phyloP scores from a whole-genome alignment of 2,113 vertebrate genomes.

The Halichoeres trimaculatus region DNA sequence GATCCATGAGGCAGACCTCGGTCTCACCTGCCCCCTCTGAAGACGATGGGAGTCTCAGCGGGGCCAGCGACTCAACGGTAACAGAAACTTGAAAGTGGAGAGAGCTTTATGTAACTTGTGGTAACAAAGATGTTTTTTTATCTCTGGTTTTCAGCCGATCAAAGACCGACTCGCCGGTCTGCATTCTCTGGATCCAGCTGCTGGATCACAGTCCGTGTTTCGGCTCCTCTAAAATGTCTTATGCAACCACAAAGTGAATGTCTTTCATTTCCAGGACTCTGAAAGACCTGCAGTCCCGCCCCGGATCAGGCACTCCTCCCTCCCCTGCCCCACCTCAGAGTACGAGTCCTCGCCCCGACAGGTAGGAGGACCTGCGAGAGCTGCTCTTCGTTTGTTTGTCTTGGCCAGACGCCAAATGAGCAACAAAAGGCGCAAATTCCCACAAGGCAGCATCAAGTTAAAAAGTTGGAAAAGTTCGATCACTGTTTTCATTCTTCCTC shows the following conservation, averaged over 20 bases:
- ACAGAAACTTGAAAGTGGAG: not conserved
- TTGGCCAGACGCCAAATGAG: not conserved
- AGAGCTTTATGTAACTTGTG: not conserved
- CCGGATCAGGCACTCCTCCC: not conserved
- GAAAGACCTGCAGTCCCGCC: conserved; percentile 22
- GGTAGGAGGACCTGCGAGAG: conserved; percentile 26
- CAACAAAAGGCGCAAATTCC: not conserved
- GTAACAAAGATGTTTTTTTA: not conserved
- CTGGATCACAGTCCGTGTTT: not conserved
- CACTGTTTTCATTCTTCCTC: not conserved
- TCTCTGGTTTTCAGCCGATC: not conserved
- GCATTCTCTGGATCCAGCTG: too few relatives aligned
- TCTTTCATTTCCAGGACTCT: conserved; percentile 24
- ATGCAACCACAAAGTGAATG: not conserved
- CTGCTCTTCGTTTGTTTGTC: not conserved
- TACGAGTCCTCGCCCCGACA: not conserved
- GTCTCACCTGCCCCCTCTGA: not conserved
- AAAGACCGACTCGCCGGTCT: not conserved
- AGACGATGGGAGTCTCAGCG: not conserved
- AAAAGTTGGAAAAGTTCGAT: too few relatives aligned
- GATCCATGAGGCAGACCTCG: not conserved
- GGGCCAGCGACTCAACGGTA: not conserved
- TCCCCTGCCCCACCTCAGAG: not conserved
- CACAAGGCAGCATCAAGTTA: not conserved
- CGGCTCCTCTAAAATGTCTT: not conserved